A percentile compares a stretch with the other conserved stretches of the same genome.
Conservation (phyloP, 2,888 invertebrate genomes). For the Pyrrhosoma nymphula region DNA sequence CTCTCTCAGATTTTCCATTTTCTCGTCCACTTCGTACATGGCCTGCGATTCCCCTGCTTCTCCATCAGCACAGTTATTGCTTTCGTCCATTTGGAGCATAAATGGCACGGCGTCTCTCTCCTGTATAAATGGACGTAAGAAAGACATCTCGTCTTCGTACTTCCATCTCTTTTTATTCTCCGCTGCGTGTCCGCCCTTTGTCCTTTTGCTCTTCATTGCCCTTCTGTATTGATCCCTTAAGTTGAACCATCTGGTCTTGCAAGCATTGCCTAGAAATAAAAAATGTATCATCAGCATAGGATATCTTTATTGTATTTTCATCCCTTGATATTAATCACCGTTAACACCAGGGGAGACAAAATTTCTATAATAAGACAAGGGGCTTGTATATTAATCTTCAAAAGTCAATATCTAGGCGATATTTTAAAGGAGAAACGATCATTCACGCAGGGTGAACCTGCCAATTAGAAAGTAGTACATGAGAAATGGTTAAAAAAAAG, state of each 20-base stretch:
- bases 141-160: conserved; percentile 10
- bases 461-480: too few species aligned
- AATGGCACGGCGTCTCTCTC: conserved; percentile 1
- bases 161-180: neutral
- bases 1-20: neutral
- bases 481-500: too few species aligned
- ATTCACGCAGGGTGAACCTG: too few species aligned
- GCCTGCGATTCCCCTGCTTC: neutral
- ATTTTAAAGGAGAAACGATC: too few species aligned
- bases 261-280: neutral
- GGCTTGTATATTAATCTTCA: too few species aligned
- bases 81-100: neutral
- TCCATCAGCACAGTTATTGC: neutral
- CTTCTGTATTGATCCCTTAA: conserved; percentile 35
- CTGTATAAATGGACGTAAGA: conserved; percentile 16
- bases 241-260: conserved; percentile 26
- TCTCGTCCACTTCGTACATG: neutral
- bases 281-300: neutral
- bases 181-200: neutral
- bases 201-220: neutral
- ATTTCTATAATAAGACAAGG: too few species aligned
- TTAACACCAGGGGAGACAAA: too few species aligned
- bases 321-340: too few species aligned
- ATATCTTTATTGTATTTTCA: too few species aligned
- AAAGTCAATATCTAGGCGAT: too few species aligned